These are phyloP conservation scores for Xestoiulus laeticollis DNA, from an alignment of 2,888 invertebrate genomes.

Conservation along the genomic window DNA sequence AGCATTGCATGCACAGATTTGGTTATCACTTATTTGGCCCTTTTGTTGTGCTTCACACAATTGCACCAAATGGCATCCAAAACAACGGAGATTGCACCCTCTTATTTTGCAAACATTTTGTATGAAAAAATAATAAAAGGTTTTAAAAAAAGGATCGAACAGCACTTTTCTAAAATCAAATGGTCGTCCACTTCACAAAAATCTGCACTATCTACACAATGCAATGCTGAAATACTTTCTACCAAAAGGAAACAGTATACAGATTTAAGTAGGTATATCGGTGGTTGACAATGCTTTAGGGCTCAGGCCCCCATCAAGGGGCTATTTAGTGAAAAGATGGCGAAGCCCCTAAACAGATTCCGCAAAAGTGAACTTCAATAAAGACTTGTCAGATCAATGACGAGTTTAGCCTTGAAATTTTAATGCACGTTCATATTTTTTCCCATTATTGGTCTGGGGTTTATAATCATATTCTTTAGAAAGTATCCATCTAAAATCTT, in stretches of 20 bases:
- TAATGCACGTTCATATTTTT: neutral
- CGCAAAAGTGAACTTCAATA: conserved; percentile 5
- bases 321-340: neutral
- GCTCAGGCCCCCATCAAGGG: conserved; percentile 3
- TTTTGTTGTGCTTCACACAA: neutral
- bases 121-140: conserved; percentile 8
- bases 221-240: neutral
- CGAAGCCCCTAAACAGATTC: conserved; percentile 22
- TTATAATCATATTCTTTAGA: conserved; percentile 13
- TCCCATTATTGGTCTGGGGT: neutral
- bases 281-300: neutral
- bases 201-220: neutral
- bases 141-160: neutral
- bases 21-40: neutral
- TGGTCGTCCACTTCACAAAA: neutral
- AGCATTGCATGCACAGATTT: too few relatives aligned
- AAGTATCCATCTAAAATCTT: neutral
- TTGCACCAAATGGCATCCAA: neutral
- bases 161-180: neutral
- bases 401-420: conserved; percentile 35
- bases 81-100: neutral
- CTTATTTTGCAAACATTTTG: neutral
- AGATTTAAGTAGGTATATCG: conserved; percentile 15
- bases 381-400: conserved; percentile 30
- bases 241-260: conserved; percentile 35